phyloP scores from a whole-genome alignment of 2,797 vertebrate genomes.

The Ceryle rudis region DNA sequence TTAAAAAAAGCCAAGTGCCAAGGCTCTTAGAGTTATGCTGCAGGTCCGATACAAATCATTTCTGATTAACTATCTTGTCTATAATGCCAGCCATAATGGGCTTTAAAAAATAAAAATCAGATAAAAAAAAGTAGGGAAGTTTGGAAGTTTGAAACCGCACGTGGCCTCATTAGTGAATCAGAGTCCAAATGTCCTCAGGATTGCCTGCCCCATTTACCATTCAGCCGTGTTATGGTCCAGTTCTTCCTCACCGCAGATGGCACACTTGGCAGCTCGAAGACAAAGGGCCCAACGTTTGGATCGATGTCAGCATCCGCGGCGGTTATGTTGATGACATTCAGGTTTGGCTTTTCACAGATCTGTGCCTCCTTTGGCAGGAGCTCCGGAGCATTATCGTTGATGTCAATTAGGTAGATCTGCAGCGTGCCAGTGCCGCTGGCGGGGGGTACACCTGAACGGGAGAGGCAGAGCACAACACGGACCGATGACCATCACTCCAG shows the following conservation, averaged over 20 bases:
- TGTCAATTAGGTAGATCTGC: slow-evolving; percentile 94
- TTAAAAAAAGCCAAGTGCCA: slow-evolving; percentile 73
- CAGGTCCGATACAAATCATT: slow-evolving; percentile 71
- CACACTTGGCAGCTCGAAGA: slow-evolving; percentile 91
- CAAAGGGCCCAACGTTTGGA: slow-evolving; percentile 92
- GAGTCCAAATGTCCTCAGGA: slow-evolving; percentile 8
- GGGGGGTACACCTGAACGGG: slow-evolving; percentile 83
- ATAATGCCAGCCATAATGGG: slow-evolving; percentile 40
- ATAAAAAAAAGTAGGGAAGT: slow-evolving; percentile 4
- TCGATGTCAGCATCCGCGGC: slow-evolving; percentile 89
- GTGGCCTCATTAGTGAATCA: background rate
- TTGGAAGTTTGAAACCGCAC: slow-evolving; percentile 5
- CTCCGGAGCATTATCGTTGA: slow-evolving; percentile 93
- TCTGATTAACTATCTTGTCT: slow-evolving; percentile 69
- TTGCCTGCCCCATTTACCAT: slow-evolving; percentile 80
- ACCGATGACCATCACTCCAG: fast-evolving
- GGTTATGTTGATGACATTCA: slow-evolving; percentile 92
- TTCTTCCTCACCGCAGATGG: slow-evolving; percentile 88
- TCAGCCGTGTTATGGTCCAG: slow-evolving; percentile 93
- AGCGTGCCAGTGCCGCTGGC: slow-evolving; percentile 93
- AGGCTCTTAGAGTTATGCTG: slow-evolving; percentile 58
- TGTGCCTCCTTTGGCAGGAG: slow-evolving; percentile 91
- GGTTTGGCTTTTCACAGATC: slow-evolving; percentile 90
- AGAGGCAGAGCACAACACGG: background rate
- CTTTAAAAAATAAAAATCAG: slow-evolving; percentile 50